Evolutionary conservation across 1,140 invertebrate genomes (phyloP), one percentile per base, ranked within the genome.

Genomic region (Nephotettix cincticeps): DNA sequence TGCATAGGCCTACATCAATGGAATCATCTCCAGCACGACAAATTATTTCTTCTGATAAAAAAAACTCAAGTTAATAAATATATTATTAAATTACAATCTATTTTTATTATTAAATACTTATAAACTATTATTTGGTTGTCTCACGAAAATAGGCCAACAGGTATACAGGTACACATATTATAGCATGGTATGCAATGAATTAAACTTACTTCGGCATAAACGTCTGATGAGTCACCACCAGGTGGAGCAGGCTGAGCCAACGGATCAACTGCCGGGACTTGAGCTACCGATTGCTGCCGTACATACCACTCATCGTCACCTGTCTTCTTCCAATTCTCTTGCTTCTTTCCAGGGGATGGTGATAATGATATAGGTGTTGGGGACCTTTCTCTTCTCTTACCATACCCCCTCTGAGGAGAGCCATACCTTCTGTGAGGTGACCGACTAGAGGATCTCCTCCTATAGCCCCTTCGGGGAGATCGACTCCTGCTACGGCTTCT

Each of bases 401-500:
- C 32, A 36, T 36, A 36, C 32, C 32, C 32, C 9, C 56, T 61
- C 23, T 61, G 23, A 9, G 21, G 56, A 61, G 13, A 25, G 21
- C 47, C 47, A 14, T 36, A 36, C n/a, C 56, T 61, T 23, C 56
- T 61, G 23, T 25, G 27, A 21, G 56, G 56, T 61, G 56, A 61
- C 6, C 21, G 4, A 27, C 56, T 61, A 6, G 56, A 61, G 4
- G 47, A 54, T 19, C 47, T 54, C 21, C 56, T 14, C 27, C 56
- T 25, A 29, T 27, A 61, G 28, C 23, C 23, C 9, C 23, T 25
- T 25, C 56, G 13, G 6, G 56, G 56, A 9, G 56, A 61, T 2
- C 56, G 56, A 61, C 56, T 61, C 23, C 56, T 61, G 56, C 56
- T 61, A 6, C 56, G 56, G 13, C 56, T 61, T 61, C 47, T 51